Evolutionary conservation across 2,888 invertebrate genomes (phyloP).

Genomic region (Junonia oenone): DNA sequence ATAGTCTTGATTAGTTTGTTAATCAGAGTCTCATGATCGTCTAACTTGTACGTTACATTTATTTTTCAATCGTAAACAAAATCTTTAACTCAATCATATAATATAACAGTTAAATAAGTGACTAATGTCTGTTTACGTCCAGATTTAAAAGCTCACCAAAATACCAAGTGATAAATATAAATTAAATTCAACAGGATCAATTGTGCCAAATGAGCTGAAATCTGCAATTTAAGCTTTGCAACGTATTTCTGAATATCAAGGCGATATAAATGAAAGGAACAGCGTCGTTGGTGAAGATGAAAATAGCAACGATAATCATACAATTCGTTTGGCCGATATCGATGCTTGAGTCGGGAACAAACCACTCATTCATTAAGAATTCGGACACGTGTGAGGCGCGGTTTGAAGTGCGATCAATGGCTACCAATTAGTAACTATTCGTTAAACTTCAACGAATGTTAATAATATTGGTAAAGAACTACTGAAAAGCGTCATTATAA

Average conservation of each 20-base stretch:
- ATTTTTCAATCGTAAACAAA: no score
- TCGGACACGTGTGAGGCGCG: constrained; percentile 14
- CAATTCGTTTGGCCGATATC: constrained; percentile 3
- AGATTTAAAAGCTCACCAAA: background rate
- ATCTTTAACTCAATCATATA: no score
- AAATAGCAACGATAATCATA: constrained; percentile 20
- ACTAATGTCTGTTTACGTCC: background rate
- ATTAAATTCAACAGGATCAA: background rate
- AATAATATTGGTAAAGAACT: no score
- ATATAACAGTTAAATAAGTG: no score
- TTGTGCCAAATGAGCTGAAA: background rate
- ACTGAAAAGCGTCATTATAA: no score
- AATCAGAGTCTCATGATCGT: background rate
- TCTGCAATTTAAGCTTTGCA: background rate
- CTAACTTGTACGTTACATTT: background rate
- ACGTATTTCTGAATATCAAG: constrained; percentile 3
- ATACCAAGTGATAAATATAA: background rate
- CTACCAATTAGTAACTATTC: constrained; percentile 8
- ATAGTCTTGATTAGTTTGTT: background rate
- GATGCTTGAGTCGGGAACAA: constrained; percentile 11
- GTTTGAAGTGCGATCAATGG: constrained; percentile 1
- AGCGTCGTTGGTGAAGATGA: constrained; percentile 6
- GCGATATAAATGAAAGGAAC: constrained; percentile 1
- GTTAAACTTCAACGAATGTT: background rate
- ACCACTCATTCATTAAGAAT: constrained; percentile 17